Percentiles rank a stretch among this genome's conserved stretches.
These are phyloP conservation scores for Aquila chrysaetos DNA, from an alignment of 2,797 vertebrate species.

Conservation along the genomic window DNA sequence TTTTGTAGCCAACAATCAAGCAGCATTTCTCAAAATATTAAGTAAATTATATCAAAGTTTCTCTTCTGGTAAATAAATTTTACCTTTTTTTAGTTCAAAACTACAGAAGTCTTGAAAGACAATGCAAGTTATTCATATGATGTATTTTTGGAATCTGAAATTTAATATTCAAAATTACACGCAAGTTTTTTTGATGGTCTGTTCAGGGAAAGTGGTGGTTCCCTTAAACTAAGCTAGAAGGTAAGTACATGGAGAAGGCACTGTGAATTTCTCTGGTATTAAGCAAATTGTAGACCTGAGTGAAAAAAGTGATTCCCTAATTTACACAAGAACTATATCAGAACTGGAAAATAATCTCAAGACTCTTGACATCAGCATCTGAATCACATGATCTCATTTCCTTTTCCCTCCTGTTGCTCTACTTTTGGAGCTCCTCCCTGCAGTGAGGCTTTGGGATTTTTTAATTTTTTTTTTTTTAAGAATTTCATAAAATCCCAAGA, in stretches of 20 bases:
- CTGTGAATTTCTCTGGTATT: neutral
- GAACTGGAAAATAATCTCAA: neutral
- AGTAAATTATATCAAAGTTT: neutral
- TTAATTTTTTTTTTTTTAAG: neutral
- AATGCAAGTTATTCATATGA: neutral
- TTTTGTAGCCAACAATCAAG: neutral
- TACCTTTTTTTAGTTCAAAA: neutral
- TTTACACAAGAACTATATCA: neutral
- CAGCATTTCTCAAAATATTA: neutral
- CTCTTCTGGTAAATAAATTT: neutral
- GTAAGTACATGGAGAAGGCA: neutral
- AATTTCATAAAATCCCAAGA: neutral
- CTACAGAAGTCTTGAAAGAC: neutral
- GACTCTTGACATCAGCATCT: neutral
- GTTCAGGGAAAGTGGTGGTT: neutral
- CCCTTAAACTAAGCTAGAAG: neutral
- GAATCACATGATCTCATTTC: neutral
- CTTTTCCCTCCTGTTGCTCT: neutral
- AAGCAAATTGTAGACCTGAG: neutral
- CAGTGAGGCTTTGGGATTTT: neutral
- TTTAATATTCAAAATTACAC: neutral
- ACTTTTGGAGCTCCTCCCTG: neutral
- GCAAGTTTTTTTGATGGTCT: neutral
- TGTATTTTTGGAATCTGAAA: neutral
- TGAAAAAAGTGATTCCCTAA: neutral